Evolutionary conservation across 2,888 invertebrate genomes (phyloP), one percentile per base, ranked within the genome.

Genomic region (Mantis religiosa): DNA sequence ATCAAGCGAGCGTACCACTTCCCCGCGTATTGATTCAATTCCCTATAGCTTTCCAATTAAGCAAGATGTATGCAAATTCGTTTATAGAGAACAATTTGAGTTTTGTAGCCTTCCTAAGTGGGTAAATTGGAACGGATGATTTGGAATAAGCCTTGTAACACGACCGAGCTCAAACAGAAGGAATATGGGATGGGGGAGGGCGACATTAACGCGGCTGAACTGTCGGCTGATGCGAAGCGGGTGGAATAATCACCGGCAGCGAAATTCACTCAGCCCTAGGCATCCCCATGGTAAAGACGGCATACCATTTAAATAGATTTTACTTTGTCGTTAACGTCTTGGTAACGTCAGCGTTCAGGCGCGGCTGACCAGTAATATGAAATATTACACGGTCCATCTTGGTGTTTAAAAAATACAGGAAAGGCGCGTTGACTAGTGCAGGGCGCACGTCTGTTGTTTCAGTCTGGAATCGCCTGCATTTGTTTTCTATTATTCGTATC

Each of bases 21-120:
- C 87, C 34, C 84, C 83, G 30, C 30, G 83, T 88, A 88, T 88
- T 88, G 88, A 88, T 88, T 88, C 14, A 88, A 88, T 85, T 83
- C 88, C 89, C 89, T 85, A 90, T 89, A 89, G 89, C 83, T 90
- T 90, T 89, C 88, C 89, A 89, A 89, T 90, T 89, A 90, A 86
- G 81, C 88, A 89, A 89, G 89, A 90, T 89, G 88, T 89, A 90
- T 90, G 90, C 88, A 90, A 90, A 90, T 90, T 90, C 88, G 87
- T 89, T 90, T 90, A 90, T 89, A 90, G 88, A 87, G 88, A 86
- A 89, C 88, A 90, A 89, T 90, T 90, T 90, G 89, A 89, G 88
- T 89, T 90, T 90, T 87, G 86, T 89, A 54, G 20, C 54, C 25
- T 15, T 25, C 25, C 86, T 87, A 88, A 89, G 88, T 88, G 88